A percentile compares a stretch with the other conserved stretches of the same genome.
Evolutionary conservation across 2,797 vertebrate species (phyloP).

Genomic region (Phrynocephalus forsythii): DNA sequence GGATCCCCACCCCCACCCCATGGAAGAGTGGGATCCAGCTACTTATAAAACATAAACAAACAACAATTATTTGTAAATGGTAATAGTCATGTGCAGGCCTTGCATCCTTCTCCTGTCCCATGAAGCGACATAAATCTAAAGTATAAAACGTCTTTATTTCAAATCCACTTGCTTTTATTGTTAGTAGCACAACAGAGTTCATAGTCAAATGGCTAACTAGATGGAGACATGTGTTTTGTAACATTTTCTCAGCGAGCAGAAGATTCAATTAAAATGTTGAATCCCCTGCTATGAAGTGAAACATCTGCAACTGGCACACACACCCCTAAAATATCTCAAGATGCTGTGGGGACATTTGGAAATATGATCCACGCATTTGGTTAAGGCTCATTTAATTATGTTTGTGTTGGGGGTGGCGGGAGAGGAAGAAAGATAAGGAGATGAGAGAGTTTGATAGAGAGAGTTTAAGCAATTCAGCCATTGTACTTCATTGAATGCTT

Average conservation of each 20-base stretch:
- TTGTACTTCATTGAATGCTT: neutral
- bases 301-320: too few species aligned
- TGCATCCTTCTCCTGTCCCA: neutral
- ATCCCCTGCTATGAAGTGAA: too few species aligned
- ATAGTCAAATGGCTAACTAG: too few species aligned
- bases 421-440: neutral
- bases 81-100: neutral
- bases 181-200: too few species aligned
- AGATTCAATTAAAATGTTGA: too few species aligned
- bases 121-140: neutral
- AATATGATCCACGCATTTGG: too few species aligned
- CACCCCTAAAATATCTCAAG: too few species aligned
- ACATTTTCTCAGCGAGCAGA: too few species aligned
- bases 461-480: too few species aligned
- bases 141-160: neutral
- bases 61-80: neutral
- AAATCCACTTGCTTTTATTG: neutral
- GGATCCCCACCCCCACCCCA: neutral
- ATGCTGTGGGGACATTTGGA: too few species aligned
- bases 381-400: slow-evolving; percentile 1
- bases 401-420: neutral
- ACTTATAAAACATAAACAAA: neutral
- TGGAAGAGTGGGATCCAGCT: neutral
- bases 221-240: too few species aligned
- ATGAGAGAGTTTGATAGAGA: too few species aligned